Conservation (phyloP, 1,140 invertebrate genomes). For the Drosophila dunni region DNA sequence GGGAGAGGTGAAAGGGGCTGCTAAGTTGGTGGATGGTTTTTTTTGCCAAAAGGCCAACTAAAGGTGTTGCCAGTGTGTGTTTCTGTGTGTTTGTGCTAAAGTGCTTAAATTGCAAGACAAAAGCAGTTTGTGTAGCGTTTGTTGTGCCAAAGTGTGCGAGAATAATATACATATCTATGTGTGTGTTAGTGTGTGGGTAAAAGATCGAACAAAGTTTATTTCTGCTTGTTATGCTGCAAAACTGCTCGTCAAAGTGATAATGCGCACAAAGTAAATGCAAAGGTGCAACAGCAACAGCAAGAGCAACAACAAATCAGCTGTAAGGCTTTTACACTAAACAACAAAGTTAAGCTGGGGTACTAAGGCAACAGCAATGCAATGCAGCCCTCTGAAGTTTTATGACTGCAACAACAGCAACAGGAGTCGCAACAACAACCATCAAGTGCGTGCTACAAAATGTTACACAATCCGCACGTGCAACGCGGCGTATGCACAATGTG, state of each 20-base stretch:
- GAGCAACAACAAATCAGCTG: constrained; percentile 37
- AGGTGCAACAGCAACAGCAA: constrained; percentile 43
- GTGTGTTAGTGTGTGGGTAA: constrained; percentile 32
- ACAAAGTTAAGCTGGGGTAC: constrained; percentile 69
- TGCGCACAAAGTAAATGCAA: constrained; percentile 76
- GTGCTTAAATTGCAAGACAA: constrained; percentile 74
- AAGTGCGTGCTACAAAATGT: constrained; percentile 50
- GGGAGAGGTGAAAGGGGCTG: neutral
- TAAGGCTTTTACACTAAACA: constrained; percentile 80
- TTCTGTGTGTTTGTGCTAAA: constrained; percentile 59
- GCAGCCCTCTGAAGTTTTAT: constrained; percentile 41
- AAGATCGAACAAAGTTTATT: constrained; percentile 77
- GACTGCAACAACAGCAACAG: constrained; percentile 22
- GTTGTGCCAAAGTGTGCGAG: neutral
- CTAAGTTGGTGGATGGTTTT: constrained; percentile 6
- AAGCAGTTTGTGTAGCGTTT: constrained; percentile 53
- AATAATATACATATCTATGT: neutral
- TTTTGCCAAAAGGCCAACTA: constrained; percentile 62
- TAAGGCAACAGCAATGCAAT: constrained; percentile 20
- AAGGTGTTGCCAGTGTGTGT: constrained; percentile 78
- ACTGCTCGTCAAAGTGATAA: constrained; percentile 67
- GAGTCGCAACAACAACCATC: constrained; percentile 14
- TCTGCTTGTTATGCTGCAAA: constrained; percentile 31
- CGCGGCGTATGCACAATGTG: constrained; percentile 65
- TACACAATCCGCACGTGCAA: constrained; percentile 73